Evolutionary conservation across 2,888 invertebrate genomes (phyloP), one percentile per base, ranked within the genome.

Genomic region (Caenorhabditis sp.): DNA sequence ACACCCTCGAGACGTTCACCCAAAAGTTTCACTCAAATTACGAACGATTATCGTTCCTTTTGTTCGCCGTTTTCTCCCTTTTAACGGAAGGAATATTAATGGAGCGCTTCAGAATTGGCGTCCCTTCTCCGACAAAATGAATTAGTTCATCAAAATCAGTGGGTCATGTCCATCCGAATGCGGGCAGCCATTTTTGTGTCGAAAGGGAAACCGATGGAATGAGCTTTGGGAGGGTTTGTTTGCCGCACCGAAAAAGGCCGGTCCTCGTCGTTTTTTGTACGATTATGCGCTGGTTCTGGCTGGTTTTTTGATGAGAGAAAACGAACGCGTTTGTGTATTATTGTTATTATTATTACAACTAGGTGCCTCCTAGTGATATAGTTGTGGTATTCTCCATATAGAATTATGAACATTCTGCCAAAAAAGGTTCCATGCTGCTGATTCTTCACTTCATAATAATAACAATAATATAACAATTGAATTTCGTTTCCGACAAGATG

Each of bases 51-150:
- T 46, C 22, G 13, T 45, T 17, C 39, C 15, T 35, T 45, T 32
- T 37, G 24, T n/a, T 11, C 45, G 17, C 48, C 53, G 26, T 32
- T 43, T 56, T 56, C 55, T 26, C 17, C 30, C 62, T 24, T 50
- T 52, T 50, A 52, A 41, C 48, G 50, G 27, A 35, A 32, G 61
- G 62, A 56, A 66, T 50, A 56, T 56, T 68, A 68, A 68, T 68
- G 58, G 52, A 68, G 50, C 68, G 68, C 30, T 58, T 50, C 58
- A 22, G 22, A 26, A 15, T 13, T 48, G 35, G 43, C 35, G 35
- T 13, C 8, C 4, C 8, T 7, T 41, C n/a, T 65, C 37, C 30
- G 20, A 17, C 35, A 35, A 9, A 13, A 9, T 17, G 9, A n/a
- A 22, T 52, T 35, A 35, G 52, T 35, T 22, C 35, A 35, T 52